Conservation (phyloP, 2,797 vertebrate genomes). For the Hydrocynus forskahlii region DNA sequence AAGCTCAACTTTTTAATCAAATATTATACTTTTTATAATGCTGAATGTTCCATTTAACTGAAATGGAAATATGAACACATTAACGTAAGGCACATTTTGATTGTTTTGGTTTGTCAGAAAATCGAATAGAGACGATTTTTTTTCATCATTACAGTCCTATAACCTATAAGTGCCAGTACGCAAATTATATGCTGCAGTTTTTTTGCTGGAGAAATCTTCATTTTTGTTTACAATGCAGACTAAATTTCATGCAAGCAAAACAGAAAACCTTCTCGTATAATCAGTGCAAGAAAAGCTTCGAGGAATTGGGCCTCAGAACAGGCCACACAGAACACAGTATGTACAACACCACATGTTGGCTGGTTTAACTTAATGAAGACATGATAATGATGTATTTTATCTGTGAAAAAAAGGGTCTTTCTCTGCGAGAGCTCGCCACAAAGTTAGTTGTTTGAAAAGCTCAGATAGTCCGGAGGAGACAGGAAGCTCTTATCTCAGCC, state of each 20-base stretch:
- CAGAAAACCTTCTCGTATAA: background rate
- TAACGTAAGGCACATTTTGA: background rate
- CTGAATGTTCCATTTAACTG: no score
- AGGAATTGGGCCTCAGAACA: no score
- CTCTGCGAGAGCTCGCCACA: background rate
- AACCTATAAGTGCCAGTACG: no score
- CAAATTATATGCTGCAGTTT: no score
- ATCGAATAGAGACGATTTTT: background rate
- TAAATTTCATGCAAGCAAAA: background rate
- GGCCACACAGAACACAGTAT: background rate
- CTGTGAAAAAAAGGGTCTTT: background rate
- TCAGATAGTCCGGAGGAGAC: background rate
- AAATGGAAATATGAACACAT: background rate
- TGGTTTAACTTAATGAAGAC: background rate
- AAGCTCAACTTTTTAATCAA: no score
- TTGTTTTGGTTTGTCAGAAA: no score
- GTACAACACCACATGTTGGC: background rate
- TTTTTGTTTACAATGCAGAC: background rate
- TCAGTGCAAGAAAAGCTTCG: background rate
- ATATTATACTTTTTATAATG: no score
- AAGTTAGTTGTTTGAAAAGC: slow-evolving; percentile 18
- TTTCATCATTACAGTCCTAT: no score
- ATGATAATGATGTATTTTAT: background rate
- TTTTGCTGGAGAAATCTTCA: no score
- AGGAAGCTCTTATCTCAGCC: background rate